Evolutionary conservation across 2,888 invertebrate species (phyloP).

Genomic region (Pollenia griseotomentosa): DNA sequence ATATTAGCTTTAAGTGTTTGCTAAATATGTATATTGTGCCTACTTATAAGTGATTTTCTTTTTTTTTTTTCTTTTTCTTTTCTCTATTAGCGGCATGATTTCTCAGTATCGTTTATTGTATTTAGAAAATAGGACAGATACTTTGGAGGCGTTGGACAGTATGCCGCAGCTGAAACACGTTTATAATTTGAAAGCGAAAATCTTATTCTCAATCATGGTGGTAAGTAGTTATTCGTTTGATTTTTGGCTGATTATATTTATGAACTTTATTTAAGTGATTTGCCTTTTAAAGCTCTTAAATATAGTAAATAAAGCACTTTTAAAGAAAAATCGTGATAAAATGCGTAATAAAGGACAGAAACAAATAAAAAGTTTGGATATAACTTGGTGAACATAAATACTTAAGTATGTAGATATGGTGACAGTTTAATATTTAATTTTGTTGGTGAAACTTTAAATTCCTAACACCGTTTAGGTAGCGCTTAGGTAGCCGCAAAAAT

Average conservation of each 20-base stretch:
- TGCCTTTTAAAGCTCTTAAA: not conserved
- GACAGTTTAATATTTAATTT: not conserved
- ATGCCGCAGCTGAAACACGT: conserved; percentile 92
- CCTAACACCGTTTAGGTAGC: too few species aligned
- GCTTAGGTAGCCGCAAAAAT: too few species aligned
- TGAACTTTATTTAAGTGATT: not conserved
- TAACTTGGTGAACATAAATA: not conserved
- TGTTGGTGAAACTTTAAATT: too few species aligned
- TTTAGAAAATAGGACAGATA: conserved; percentile 92
- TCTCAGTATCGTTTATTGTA: conserved; percentile 94
- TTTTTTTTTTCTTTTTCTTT: conserved; percentile 28
- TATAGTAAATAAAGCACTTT: not conserved
- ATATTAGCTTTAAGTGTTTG: conserved; percentile 44
- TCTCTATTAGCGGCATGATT: conserved; percentile 86
- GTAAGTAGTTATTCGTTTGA: conserved; percentile 87
- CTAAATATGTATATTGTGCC: not conserved
- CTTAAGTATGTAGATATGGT: not conserved
- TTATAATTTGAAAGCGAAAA: conserved; percentile 96
- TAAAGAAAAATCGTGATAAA: conserved; percentile 33
- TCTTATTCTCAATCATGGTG: conserved; percentile 97
- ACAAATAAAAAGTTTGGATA: not conserved
- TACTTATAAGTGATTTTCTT: conserved; percentile 39
- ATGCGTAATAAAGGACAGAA: conserved; percentile 10
- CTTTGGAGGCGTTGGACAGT: conserved; percentile 93
- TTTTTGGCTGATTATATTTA: not conserved